Conservation (phyloP, 2,113 vertebrate species). For the Genyomyrus donnyi region DNA sequence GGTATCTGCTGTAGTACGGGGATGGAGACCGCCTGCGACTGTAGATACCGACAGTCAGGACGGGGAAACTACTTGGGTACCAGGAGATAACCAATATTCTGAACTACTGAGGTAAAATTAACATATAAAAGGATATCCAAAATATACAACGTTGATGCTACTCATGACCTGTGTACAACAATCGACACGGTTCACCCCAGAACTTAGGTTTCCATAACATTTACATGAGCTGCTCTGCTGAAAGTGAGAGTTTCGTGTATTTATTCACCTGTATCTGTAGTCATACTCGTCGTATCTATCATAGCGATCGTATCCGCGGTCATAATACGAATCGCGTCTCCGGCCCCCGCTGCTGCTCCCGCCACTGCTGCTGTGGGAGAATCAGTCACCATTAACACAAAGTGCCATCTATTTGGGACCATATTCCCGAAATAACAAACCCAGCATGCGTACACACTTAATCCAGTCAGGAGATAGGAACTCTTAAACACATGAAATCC, state of each 20-base stretch:
- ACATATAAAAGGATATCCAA: background rate
- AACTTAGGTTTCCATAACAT: background rate
- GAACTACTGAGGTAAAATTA: background rate
- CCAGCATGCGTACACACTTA: background rate
- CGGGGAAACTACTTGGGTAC: background rate
- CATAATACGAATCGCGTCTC: slow-evolving; percentile 74
- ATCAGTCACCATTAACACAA: slow-evolving; percentile 25
- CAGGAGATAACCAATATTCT: background rate
- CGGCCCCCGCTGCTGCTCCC: slow-evolving; percentile 52
- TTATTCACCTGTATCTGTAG: slow-evolving; percentile 75
- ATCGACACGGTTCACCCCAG: background rate
- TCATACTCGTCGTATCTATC: slow-evolving; percentile 87
- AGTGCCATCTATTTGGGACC: background rate
- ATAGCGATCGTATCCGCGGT: slow-evolving; percentile 77
- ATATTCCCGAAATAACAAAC: background rate
- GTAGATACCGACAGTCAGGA: background rate
- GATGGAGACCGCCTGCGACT: slow-evolving; percentile 80
- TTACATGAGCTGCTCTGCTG: background rate
- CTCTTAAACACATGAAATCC: background rate
- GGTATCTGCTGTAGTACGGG: slow-evolving; percentile 83
- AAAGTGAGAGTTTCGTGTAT: background rate
- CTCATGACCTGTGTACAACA: background rate
- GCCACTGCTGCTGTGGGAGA: slow-evolving; percentile 42
- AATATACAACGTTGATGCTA: background rate
- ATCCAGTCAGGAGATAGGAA: background rate